Conservation (phyloP, 2,888 invertebrate species). For the Invenusta paracnida region DNA sequence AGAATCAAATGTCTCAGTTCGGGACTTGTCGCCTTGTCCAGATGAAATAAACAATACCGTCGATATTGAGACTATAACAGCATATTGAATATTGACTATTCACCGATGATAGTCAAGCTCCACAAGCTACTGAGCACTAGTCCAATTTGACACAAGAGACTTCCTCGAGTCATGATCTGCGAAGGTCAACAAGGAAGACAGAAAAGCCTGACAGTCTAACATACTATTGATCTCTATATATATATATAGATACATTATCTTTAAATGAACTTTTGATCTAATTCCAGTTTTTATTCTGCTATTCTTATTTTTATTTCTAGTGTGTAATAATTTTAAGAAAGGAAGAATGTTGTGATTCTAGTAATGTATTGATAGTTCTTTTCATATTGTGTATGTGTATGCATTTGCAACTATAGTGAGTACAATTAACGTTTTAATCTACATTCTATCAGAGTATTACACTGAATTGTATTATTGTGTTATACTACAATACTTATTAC, state of each 20-base stretch:
- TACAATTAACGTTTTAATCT: neutral
- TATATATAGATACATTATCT: neutral
- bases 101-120: slow-evolving; percentile 19
- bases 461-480: neutral
- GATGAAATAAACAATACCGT: neutral
- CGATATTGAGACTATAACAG: slow-evolving; percentile 24
- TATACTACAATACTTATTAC: neutral
- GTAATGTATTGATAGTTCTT: slow-evolving; percentile 4
- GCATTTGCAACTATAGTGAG: neutral
- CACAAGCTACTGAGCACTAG: slow-evolving; percentile 1
- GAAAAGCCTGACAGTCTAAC: slow-evolving; percentile 9
- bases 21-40: slow-evolving; percentile 40
- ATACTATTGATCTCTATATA: slow-evolving; percentile 1
- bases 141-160: neutral
- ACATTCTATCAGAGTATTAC: neutral
- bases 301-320: neutral
- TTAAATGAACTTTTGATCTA: neutral
- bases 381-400: slow-evolving; percentile 8
- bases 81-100: no score
- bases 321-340: slow-evolving; percentile 1
- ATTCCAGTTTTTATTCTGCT: neutral
- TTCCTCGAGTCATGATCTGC: neutral
- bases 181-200: slow-evolving; percentile 23
- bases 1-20: slow-evolving; percentile 42
- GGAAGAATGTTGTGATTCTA: slow-evolving; percentile 20